These are phyloP conservation scores for Enteromius unitaeniatus DNA, from an alignment of 2,797 vertebrate species.

Conservation along the genomic window DNA sequence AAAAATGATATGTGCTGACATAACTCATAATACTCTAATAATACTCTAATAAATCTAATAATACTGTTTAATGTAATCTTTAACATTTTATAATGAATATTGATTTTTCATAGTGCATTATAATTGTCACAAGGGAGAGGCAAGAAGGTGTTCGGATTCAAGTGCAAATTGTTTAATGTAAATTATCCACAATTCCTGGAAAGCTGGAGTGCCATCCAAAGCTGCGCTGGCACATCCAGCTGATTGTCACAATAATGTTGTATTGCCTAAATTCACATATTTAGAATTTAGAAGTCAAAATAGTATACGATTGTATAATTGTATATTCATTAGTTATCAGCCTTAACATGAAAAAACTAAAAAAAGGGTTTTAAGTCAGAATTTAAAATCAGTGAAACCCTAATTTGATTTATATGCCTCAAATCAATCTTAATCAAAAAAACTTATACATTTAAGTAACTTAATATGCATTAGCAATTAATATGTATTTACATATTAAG, in stretches of 20 bases:
- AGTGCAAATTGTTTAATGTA: too few relatives aligned
- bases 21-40: neutral
- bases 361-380: neutral
- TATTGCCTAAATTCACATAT: neutral
- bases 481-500: neutral
- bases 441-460: neutral
- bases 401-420: neutral
- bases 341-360: neutral
- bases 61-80: neutral
- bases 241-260: too few relatives aligned
- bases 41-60: neutral
- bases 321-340: neutral
- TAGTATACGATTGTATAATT: neutral
- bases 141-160: too few relatives aligned
- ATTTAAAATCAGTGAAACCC: neutral
- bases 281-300: neutral
- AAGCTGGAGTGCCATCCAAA: too few relatives aligned
- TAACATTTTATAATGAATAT: neutral
- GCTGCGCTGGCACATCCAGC: too few relatives aligned
- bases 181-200: too few relatives aligned
- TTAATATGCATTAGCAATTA: neutral
- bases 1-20: neutral
- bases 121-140: too few relatives aligned
- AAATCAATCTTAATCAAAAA: neutral
- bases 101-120: neutral